Evolutionary conservation across 2,888 invertebrate genomes (phyloP).

Genomic region (Osmoderma eremita): DNA sequence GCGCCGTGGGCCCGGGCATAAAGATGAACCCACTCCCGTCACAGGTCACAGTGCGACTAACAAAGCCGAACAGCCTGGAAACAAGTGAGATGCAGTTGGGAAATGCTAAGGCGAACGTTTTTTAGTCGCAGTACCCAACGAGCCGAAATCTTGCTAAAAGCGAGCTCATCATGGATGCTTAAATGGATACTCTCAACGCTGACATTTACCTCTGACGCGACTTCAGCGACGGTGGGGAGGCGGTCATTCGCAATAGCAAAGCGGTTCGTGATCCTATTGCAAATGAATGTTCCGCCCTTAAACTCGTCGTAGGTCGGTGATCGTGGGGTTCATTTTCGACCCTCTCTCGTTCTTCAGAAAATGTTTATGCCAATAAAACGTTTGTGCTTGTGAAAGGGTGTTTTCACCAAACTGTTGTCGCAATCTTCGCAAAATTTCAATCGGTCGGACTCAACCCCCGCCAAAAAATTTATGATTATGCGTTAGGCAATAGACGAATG

Average conservation of each 20-base stretch:
- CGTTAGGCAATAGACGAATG: too few relatives aligned
- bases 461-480: too few relatives aligned
- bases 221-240: background rate
- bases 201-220: background rate
- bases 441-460: background rate
- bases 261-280: too few relatives aligned
- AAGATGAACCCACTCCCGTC: background rate
- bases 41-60: background rate
- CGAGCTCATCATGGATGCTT: background rate
- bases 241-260: too few relatives aligned
- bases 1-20: too few relatives aligned
- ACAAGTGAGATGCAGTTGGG: background rate
- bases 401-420: background rate
- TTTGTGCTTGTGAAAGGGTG: too few relatives aligned
- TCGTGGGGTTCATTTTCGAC: background rate
- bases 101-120: too few relatives aligned
- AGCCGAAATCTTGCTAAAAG: background rate
- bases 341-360: background rate
- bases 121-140: too few relatives aligned
- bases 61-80: background rate
- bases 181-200: background rate
- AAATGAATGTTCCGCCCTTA: background rate
- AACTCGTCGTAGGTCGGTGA: background rate
- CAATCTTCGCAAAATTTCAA: constrained; percentile 7
- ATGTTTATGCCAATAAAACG: too few relatives aligned